Evolutionary conservation across 2,113 vertebrate genomes (phyloP), one percentile per base, ranked within the genome.

Genomic region (Chaenocephalus aceratus): DNA sequence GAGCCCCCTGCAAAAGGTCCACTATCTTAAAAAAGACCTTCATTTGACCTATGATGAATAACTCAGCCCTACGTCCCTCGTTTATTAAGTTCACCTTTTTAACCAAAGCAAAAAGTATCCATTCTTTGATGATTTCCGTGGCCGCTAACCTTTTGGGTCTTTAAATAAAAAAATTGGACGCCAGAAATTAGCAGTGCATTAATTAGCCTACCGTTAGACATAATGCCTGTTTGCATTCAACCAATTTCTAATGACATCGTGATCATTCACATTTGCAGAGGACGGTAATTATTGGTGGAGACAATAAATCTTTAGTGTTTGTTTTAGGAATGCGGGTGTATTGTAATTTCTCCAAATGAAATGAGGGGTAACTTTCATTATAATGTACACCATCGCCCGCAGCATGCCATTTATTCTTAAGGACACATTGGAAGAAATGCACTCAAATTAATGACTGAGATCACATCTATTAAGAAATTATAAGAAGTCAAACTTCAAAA

Each of bases 251-350:
- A 44, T 88, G 91, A 87, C 88, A 89, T 72, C 79, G 88, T 71
- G 89, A 93, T 94, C 79, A 73, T 84, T 91, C 90, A 88, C 82
- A 84, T 91, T 90, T 82, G 81, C 77, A 51, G 75, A 62, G 30
- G 75, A 82, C 34, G 36, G 77, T 91, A 86, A 93, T 92, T 91
- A 93, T 82, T 48, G 62, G 71, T 59, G 62, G 60, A 87, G 75
- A 90, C 73, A 83, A 90, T 93, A 93, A 92, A 94, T 93, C 90
- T 88, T 71, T 21, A 11, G n/a, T 77, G 84, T 92, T 94, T 91
- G 70, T 88, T 93, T 90, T 87, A 78, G 30, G 18, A 73, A 64
- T 80, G 80, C 87, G 75, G 62, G 65, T 71, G 72, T 81, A 76
- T 83, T 86, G 82, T 85, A 63, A 82, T 83, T 78, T 69, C 56